Evolutionary conservation across 2,888 invertebrate genomes (phyloP).

Genomic region (Limenitis camilla): DNA sequence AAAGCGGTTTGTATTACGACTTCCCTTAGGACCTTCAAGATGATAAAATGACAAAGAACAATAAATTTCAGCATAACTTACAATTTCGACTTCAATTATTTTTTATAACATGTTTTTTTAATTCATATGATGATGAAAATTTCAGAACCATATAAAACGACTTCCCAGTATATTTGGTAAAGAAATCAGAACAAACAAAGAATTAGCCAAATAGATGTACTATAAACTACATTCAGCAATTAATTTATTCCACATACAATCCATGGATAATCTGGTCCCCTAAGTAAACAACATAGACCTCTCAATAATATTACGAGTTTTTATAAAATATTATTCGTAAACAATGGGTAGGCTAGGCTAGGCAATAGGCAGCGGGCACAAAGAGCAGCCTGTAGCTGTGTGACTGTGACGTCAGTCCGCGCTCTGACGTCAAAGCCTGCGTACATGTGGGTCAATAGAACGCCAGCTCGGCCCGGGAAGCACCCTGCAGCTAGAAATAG

Average conservation of each 20-base stretch:
- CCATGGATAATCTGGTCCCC: slow-evolving; percentile 1
- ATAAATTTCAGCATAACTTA: slow-evolving; percentile 1
- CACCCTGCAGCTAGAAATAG: slow-evolving; percentile 55
- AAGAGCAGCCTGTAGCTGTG: slow-evolving; percentile 43
- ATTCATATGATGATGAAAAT: too few species aligned
- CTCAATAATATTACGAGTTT: slow-evolving; percentile 20
- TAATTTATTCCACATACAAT: neutral
- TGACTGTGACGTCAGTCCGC: slow-evolving; percentile 37
- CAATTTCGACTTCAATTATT: too few species aligned
- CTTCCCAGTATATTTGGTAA: too few species aligned
- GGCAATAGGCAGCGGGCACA: slow-evolving; percentile 24
- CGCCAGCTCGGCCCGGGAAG: slow-evolving; percentile 53
- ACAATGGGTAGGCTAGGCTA: slow-evolving; percentile 28
- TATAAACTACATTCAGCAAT: neutral
- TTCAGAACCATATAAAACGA: too few species aligned
- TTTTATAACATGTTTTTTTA: too few species aligned
- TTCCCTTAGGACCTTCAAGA: slow-evolving; percentile 6
- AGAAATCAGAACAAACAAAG: too few species aligned
- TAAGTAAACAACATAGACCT: slow-evolving; percentile 5
- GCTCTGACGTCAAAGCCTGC: slow-evolving; percentile 61
- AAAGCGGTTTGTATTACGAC: slow-evolving; percentile 1
- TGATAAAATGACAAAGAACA: slow-evolving; percentile 6
- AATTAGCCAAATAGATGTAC: neutral
- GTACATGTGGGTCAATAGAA: slow-evolving; percentile 69
- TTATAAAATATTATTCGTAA: slow-evolving; percentile 31